Conservation (phyloP, 2,888 invertebrate genomes). For the Lepidocyrtoides sp. region DNA sequence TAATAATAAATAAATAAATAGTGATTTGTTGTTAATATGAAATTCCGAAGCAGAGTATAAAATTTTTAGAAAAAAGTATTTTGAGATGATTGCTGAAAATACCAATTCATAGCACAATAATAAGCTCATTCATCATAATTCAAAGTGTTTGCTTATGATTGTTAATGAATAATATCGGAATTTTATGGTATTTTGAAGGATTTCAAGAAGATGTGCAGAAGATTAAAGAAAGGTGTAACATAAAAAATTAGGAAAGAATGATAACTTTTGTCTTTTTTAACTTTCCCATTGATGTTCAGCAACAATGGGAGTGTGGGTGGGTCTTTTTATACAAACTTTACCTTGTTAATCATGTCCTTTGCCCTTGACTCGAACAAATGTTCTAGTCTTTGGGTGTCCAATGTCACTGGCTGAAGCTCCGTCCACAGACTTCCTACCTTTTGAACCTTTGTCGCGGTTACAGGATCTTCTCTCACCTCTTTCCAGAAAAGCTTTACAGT, state of each 20-base stretch:
- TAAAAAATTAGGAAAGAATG: background rate
- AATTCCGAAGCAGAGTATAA: background rate
- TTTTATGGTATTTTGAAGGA: no score
- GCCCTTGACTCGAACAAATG: conserved; percentile 98
- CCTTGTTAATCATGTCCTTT: conserved; percentile 98
- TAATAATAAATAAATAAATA: no score
- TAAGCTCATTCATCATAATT: no score
- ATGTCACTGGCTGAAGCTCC: conserved; percentile 93
- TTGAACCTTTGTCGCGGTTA: conserved; percentile 89
- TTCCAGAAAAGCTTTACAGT: conserved; percentile 99
- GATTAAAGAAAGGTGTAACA: no score
- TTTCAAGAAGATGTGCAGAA: no score
- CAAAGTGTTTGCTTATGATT: no score
- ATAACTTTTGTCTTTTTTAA: background rate
- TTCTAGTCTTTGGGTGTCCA: conserved; percentile 97
- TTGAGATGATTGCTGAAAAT: background rate
- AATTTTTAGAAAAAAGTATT: background rate
- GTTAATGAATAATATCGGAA: no score
- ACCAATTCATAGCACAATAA: no score
- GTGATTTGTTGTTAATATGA: background rate
- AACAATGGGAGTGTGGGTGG: no score
- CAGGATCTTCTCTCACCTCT: conserved; percentile 94
- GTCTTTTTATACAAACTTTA: conserved; percentile 87
- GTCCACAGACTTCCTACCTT: conserved; percentile 92
- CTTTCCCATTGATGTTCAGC: no score